phyloP scores from a whole-genome alignment of 2,797 vertebrate species.

The Rousettus madagascariensis region DNA sequence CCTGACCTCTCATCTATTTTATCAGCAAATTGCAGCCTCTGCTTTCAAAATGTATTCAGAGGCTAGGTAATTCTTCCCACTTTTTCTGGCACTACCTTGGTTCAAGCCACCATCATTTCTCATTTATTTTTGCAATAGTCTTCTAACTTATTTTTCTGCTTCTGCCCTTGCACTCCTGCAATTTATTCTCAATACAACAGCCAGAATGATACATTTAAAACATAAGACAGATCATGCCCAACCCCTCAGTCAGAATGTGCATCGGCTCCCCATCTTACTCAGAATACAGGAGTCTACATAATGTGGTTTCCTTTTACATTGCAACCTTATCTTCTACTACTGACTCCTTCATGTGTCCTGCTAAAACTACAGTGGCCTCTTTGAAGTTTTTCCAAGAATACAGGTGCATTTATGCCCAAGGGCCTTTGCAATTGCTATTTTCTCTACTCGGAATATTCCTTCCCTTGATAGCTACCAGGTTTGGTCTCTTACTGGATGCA shows the following conservation, averaged over 20 bases:
- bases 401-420: neutral
- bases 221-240: neutral
- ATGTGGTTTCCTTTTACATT: neutral
- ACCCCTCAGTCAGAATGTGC: neutral
- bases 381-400: neutral
- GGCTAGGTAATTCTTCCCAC: neutral
- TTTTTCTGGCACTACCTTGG: neutral
- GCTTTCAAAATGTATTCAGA: conserved; percentile 8
- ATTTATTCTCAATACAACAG: conserved; percentile 4
- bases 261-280: neutral
- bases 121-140: conserved; percentile 11
- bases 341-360: neutral
- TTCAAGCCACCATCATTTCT: conserved; percentile 35
- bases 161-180: neutral
- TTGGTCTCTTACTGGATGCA: neutral
- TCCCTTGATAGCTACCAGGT: neutral
- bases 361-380: neutral
- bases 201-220: neutral
- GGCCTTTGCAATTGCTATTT: neutral
- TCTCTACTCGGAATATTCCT: neutral
- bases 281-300: neutral
- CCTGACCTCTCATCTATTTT: neutral
- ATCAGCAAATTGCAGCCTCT: conserved; percentile 29
- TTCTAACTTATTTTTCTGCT: neutral
- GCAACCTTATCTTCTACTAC: neutral